Conservation (phyloP, 2,113 vertebrate species). For the Cervus canadensis region DNA sequence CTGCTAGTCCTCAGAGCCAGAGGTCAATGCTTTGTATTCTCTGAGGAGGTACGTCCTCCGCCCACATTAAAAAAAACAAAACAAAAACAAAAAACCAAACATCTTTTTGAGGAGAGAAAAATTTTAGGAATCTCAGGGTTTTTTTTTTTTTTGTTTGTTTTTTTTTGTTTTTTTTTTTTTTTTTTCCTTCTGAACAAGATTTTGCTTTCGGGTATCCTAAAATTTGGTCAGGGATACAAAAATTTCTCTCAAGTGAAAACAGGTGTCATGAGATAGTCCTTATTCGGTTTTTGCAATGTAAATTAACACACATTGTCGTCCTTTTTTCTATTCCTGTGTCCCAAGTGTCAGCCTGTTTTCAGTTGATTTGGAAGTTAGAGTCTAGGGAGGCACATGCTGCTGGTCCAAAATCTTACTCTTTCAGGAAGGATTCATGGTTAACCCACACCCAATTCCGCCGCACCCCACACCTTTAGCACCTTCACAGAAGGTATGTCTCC, state of each 20-base stretch:
- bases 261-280: not conserved
- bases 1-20: not conserved
- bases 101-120: not conserved
- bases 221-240: not conserved
- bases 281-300: not conserved
- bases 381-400: not conserved
- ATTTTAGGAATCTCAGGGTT: not conserved
- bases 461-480: not conserved
- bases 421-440: not conserved
- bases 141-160: no score
- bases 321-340: not conserved
- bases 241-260: not conserved
- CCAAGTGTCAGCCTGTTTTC: not conserved
- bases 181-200: not conserved
- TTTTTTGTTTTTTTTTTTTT: not conserved
- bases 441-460: not conserved
- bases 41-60: not conserved
- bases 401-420: not conserved
- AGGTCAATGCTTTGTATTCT: not conserved
- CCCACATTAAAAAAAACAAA: not conserved
- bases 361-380: not conserved
- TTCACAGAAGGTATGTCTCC: accelerated
- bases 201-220: not conserved
- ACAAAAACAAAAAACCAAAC: not conserved
- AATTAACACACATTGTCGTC: not conserved